Percentiles rank a stretch among this genome's conserved stretches.
phyloP scores from a whole-genome alignment of 2,888 invertebrate species.

The Cheilosia variabilis region DNA sequence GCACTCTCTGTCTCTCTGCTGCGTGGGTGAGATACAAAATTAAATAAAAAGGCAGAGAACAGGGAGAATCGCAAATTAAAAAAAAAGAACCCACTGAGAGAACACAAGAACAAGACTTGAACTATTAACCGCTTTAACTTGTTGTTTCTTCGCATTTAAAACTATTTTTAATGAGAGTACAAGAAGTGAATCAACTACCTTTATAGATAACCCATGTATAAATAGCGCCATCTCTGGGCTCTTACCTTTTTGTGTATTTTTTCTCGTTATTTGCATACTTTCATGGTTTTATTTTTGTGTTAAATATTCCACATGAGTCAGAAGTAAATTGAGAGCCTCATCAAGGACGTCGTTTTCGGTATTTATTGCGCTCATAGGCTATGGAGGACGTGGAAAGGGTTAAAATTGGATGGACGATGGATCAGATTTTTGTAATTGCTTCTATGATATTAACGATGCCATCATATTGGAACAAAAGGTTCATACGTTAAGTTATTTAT shows the following conservation, averaged over 20 bases:
- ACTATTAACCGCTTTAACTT: constrained; percentile 71
- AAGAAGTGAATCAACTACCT: constrained; percentile 53
- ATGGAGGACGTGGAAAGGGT: constrained; percentile 1
- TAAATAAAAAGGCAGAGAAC: constrained; percentile 2
- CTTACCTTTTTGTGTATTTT: background rate
- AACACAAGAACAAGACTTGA: constrained; percentile 13
- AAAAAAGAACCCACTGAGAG: background rate
- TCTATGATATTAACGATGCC: constrained; percentile 16
- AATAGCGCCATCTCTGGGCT: constrained; percentile 28
- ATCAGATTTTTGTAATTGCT: constrained; percentile 46
- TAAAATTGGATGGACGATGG: background rate
- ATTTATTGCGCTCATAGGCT: constrained; percentile 37
- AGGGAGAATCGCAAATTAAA: background rate
- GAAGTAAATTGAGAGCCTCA: constrained; percentile 30
- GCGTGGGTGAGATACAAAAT: constrained; percentile 24
- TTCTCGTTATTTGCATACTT: background rate
- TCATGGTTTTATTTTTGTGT: background rate
- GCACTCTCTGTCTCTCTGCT: background rate
- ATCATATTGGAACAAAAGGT: background rate
- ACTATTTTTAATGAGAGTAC: constrained; percentile 36
- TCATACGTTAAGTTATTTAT: no score
- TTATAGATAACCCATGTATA: constrained; percentile 15
- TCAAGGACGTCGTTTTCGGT: constrained; percentile 29
- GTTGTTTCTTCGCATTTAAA: constrained; percentile 52
- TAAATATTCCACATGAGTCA: constrained; percentile 31